Conservation (phyloP, 2,888 invertebrate species). For the Caenorhabditis wallacei region DNA sequence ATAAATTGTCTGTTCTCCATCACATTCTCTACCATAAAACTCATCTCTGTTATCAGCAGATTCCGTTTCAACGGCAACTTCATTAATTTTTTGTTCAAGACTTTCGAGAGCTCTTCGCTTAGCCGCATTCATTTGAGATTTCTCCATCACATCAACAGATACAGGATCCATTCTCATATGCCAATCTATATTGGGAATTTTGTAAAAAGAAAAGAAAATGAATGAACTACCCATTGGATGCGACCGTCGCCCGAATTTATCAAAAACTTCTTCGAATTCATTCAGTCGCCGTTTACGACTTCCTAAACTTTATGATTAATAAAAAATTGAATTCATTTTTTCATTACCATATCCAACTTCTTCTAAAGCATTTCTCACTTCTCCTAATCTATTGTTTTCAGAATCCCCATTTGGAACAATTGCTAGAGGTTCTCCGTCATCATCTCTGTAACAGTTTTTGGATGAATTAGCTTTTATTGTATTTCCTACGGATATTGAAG, state of each 20-base stretch:
- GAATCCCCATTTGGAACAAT: conserved; percentile 28
- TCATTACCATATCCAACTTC: conserved; percentile 36
- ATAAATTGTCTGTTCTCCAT: conserved; percentile 29
- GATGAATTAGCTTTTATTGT: neutral
- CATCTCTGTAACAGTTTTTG: conserved; percentile 32
- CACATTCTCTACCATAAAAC: neutral
- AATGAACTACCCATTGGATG: conserved; percentile 53
- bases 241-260: conserved; percentile 47
- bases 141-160: conserved; percentile 29
- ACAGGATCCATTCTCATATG: conserved; percentile 52
- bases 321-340: neutral
- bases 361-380: conserved; percentile 49
- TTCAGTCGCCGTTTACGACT: conserved; percentile 43
- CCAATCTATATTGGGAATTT: conserved; percentile 60
- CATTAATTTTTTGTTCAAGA: conserved; percentile 54
- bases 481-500: conserved; percentile 65
- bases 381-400: conserved; percentile 17
- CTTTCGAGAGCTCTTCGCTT: conserved; percentile 58
- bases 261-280: conserved; percentile 56
- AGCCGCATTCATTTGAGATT: conserved; percentile 37
- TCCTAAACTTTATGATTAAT: conserved; percentile 4
- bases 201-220: neutral
- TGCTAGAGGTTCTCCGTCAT: conserved; percentile 43
- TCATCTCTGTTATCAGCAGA: neutral
- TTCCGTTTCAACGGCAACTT: neutral